Conservation (phyloP, 2,113 vertebrate species). For the Arizona elegans region DNA sequence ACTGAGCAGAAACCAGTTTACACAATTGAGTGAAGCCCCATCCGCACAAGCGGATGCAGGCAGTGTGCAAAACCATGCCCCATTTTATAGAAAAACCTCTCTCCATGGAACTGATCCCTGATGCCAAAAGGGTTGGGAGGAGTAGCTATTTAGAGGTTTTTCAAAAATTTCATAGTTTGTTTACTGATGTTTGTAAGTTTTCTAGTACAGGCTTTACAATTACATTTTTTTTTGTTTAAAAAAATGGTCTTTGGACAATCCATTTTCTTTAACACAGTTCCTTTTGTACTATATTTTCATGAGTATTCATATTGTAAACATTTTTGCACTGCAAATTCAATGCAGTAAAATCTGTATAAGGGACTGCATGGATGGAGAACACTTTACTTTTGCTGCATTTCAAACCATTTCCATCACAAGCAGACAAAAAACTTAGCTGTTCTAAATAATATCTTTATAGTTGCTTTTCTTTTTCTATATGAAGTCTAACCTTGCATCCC, state of each 20-base stretch:
- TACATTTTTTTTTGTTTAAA: neutral
- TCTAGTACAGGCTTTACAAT: neutral
- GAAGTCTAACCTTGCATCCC: neutral
- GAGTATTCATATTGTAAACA: neutral
- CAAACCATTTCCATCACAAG: neutral
- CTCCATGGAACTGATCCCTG: neutral
- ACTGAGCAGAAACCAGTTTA: neutral
- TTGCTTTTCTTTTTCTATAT: neutral
- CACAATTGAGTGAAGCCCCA: neutral
- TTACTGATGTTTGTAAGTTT: neutral
- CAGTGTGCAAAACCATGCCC: neutral
- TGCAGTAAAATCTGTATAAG: neutral
- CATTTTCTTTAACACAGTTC: neutral
- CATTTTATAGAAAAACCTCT: neutral
- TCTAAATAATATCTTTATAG: neutral
- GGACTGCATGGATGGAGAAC: neutral
- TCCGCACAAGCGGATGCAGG: neutral
- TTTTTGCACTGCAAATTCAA: neutral
- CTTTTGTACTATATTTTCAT: neutral
- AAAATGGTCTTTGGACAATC: neutral
- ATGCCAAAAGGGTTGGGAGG: neutral
- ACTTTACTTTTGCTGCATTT: neutral
- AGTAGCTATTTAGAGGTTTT: neutral
- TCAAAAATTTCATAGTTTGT: neutral
- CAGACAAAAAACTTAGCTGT: neutral